Base-by-base conservation (phyloP, 2,888 invertebrate genomes). In the Ceriagrion tenellum region DNA sequence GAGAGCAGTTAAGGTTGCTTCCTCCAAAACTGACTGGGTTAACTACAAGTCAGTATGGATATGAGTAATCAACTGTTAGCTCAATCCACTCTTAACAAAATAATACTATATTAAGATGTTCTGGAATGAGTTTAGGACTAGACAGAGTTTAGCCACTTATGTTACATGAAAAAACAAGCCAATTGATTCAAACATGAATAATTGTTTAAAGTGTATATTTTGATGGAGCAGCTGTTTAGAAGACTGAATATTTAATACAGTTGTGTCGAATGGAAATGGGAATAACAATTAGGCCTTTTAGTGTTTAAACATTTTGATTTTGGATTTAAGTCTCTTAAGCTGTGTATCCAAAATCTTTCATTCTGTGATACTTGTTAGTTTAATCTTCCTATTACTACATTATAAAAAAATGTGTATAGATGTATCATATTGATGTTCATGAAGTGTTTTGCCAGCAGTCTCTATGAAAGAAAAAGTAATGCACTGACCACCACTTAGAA, bases 341-440 rank as follows among this genome's bases (percentile, higher is more conserved):
- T 55, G 47, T 69, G 35, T n/a, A 93, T 93, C 93, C 93, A 93
- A 93, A 55, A 93, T 93, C 93, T 74, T 93, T 93, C 93, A 93
- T 93, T 93, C 93, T 93, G 93, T 93, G 93, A 93, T 93, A 93
- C 93, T 93, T 69, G 69, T 20, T 93, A 93, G 93, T 69, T 35
- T 93, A 55, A 47, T 69, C 63, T 69, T 93, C 89, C 63, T 47
- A 91, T 63, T 63, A 63, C n/a, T 63, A 63, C 35, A 63, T 20
- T 26, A 63, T 63, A 69, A 63, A 56, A n/a, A 59, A 63, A 40
- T 74, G 63, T 93, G 93, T 93, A 93, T 93, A 93, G 63, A 69
- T 93, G 93, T 93, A 93, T 26, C 55, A 93, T 93, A 93, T 26
- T 69, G 16, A 69, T 47, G 69, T 69, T 93, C 26, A 47, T 47